A percentile compares a stretch with the other conserved stretches of the same genome.
Conservation (phyloP, 2,113 vertebrate species). For the Phylloscopus trochilus region DNA sequence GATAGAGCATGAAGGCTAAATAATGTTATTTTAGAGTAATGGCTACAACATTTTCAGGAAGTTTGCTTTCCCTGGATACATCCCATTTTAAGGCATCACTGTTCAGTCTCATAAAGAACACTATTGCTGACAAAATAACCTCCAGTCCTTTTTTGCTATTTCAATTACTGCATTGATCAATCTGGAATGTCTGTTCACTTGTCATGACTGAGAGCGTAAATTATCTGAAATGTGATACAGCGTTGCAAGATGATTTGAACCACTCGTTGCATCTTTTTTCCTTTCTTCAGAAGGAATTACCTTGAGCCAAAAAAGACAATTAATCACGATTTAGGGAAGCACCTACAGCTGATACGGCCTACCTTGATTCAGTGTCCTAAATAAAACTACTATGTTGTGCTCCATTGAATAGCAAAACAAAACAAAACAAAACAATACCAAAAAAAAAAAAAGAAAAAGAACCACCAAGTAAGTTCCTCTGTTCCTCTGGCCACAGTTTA, state of each 20-base stretch:
- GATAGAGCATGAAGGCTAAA: constrained; percentile 39
- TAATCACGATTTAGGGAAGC: background rate
- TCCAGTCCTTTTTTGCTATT: constrained; percentile 27
- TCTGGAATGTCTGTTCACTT: constrained; percentile 31
- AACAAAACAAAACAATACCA: background rate
- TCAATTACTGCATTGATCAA: constrained; percentile 39
- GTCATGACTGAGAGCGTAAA: background rate
- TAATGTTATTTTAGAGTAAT: constrained; percentile 56
- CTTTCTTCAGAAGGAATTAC: background rate
- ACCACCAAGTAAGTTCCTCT: background rate
- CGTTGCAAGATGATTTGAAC: background rate
- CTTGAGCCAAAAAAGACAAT: background rate
- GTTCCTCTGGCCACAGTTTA: background rate
- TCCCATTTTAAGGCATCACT: constrained; percentile 63
- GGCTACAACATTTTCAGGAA: constrained; percentile 49
- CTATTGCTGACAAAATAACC: constrained; percentile 31
- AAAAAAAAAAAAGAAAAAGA: background rate
- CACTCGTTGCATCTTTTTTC: background rate
- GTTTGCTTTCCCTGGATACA: constrained; percentile 46
- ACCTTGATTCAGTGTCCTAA: background rate
- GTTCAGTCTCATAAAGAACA: constrained; percentile 48
- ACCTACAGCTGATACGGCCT: background rate
- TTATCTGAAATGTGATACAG: constrained; percentile 1
- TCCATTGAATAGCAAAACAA: background rate
- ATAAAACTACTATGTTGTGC: background rate